Evolutionary conservation across 2,797 vertebrate species (phyloP), one percentile per base, ranked within the genome.

Genomic region (Macroramphosus scolopax): DNA sequence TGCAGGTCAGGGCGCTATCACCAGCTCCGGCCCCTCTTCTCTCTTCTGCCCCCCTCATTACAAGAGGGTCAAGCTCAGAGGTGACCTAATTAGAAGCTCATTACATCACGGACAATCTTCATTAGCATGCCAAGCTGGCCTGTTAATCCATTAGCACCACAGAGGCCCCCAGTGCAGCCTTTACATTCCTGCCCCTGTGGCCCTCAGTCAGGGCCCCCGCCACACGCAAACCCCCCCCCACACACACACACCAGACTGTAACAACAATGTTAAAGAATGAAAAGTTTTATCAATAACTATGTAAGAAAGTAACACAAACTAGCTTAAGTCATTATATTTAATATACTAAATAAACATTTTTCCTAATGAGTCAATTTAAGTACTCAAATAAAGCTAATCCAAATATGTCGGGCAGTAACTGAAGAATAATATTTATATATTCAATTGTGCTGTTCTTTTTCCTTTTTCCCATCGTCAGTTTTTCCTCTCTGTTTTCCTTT

Each of bases 81-180:
- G 89, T 91, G 89, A 94, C 91, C 92, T 93, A 93, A 96, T 96
- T 95, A 94, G 94, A 95, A 95, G 90, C 92, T 96, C 93, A 93
- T 95, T 94, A 95, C 92, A 93, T 89, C 90, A 89, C 88, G 92
- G 91, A 91, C 90, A 88, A 92, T 93, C 90, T 89, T 90, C 85
- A 91, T 94, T 93, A 95, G 89, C 90, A 91, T 92, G 91, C 90
- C 88, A 92, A 90, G 89, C 89, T 84, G 76, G 84, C 88, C 90
- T 92, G 92, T 87, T 89, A 93, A 94, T 94, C 92, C 92, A 91
- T 95, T 91, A 92, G 89, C 86, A 84, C 89, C 83, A 86, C 77
- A 75, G 82, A 86, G 89, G 85, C 88, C 87, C 88, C 91, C 86
- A 53, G 72, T 77, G 81, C 82, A 84, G 89, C 85, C 84, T 82